Base-by-base conservation (phyloP, 2,797 vertebrate genomes). In the Pelobates cultripes region DNA sequence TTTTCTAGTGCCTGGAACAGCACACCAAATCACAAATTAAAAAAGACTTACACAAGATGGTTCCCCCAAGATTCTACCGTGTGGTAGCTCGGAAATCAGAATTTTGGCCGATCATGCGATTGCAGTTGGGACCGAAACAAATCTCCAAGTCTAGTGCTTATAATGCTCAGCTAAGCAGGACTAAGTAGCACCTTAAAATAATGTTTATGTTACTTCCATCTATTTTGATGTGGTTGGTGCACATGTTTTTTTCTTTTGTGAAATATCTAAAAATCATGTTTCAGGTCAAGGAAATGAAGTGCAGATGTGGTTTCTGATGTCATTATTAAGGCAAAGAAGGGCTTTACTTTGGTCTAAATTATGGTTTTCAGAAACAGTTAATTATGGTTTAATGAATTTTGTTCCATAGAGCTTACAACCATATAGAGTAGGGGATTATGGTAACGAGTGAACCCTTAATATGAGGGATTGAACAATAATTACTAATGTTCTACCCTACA, bases 211-310 rank as follows among this genome's bases (percentile, higher is more conserved):
- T 83, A n/a, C 43, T 47, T 72, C 44, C 53, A 42, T 77, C 17
- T 8, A 79, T 75, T 76, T 72, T 76, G 57, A 83, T 79, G 77
- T 84, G 73, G 82, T 66, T 45, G 44, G 64, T 43, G 64, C 82
- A 84, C 57, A 9, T 84, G 77, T 72, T 84, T 70, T 79, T 76
- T 76, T 28, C 72, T 79, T 84, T 66, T 55, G 51, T 79, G 61
- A 75, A 47, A 79, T 79, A 76, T 84, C 66, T 72, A 79, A 76
- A 79, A 79, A 79, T 84, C 72, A 71, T 75, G 82, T 76, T 79
- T 80, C 68, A 84, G 77, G 82, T 80, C 77, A 84, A 76, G 73
- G 47, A 79, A 84, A 84, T 84, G 77, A 84, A 79, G 75, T 79
- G 51, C 82, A 84, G 82, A 84, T 84, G 82, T 79, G 51, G 72